Evolutionary conservation across 2,113 vertebrate genomes (phyloP), one percentile per base, ranked within the genome.

Genomic region (Syngnathus scovelli): DNA sequence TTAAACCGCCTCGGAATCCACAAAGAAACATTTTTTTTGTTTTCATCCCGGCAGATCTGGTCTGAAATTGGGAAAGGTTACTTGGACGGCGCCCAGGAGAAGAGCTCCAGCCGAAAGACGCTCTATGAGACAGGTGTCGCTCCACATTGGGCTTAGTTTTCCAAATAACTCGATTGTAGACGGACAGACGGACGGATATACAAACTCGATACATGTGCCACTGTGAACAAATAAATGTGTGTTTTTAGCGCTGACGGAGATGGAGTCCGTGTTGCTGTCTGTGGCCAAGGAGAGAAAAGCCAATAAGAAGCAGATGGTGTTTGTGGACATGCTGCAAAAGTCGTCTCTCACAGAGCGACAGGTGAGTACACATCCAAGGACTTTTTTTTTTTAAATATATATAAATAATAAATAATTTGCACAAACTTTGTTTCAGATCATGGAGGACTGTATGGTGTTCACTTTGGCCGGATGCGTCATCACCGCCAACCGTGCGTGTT

Each of bases 391-490:
- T 12, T 15, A 12, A 13, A 44, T 15, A 9, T 27, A 23, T 7
- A 12, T 13, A 44, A 7, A 9, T 27, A 23, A 27, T 27, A 27
- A 33, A 33, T 33, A 33, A 58, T 58, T 58, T 58, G 49, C 49
- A n/a, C 39, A 6, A 19, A 0, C 23, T 13, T n/a, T 56, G 61
- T 67, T 78, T 78, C 68, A 99, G 96, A 87, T 98, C 75, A 88
- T 97, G 85, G 97, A 99, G 88, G 95, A 99, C 81, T 93, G 93
- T 43, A 96, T 99, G 95, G 95, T 98, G 82, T 99, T 99, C 88
- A 94, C 93, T 68, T 79, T 98, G 84, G 93, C 95, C 16, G 94
- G 95, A 72, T 94, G 93, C 49, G 85, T 95, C 77, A 94, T 98
- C 85, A 93, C 95, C 5, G 97, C 97, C 71, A 98, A 98, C 84